Evolutionary conservation across 2,113 vertebrate genomes (phyloP), one percentile per base, ranked within the genome.

Genomic region (Myodes glareolus): DNA sequence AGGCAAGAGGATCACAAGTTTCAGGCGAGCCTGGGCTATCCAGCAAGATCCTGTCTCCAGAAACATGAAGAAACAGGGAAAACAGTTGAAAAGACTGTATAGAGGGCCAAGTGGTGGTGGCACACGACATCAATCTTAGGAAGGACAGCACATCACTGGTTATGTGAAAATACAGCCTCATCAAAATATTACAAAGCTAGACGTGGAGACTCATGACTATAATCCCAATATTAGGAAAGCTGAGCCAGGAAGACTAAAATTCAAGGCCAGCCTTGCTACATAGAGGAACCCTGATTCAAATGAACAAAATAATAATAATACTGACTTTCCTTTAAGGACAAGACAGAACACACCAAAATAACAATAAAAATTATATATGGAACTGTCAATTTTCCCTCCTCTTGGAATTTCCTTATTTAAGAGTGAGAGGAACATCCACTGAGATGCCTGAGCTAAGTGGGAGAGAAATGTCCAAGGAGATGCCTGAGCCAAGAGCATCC

Each of bases 331-430:
- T 82, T 82, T 61, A 63, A 63, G 39, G 58, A 63, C 7, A 63
- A 27, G 55, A 63, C 82, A 65, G 93, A 95, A 80, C 39, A 91
- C n/a, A 92, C 1, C 68, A 96, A 93, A 97, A 80, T 76, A 36
- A 42, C 80, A 75, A 75, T 0, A 78, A 50, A 94, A 78, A 97
- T 68, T 77, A 91, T 21, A 2, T 39, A 45, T 10, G 9, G 14
- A 19, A 2, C 7, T 81, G 55, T 50, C 39, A 47, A 58, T 92
- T 63, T 89, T 39, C 25, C 76, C 55, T 33, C 19, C 45, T 3
- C 2, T 72, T 29, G 39, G 52, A 89, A 55, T 67, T 88, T 88
- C 19, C 75, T 65, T 87, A 88, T 31, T 91, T 75, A 92, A 68
- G 63, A 65, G 63, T 65, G 63, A 29, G 27, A 65, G 27, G 63